Evolutionary conservation across 2,113 vertebrate genomes (phyloP).

Genomic region (Osmerus mordax): DNA sequence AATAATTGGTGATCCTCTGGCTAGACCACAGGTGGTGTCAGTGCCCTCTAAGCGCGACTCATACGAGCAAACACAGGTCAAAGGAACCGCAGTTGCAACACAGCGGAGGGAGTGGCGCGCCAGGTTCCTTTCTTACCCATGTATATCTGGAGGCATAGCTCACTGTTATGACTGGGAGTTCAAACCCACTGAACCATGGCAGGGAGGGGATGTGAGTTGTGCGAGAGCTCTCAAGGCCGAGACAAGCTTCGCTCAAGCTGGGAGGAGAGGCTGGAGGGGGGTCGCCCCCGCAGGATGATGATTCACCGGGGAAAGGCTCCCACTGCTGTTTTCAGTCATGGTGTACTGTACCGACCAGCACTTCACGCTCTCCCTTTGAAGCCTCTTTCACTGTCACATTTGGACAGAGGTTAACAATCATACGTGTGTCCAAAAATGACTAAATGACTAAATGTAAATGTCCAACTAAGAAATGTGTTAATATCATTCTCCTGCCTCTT

Average conservation of each 20-base stretch:
- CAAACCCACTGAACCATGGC: slow-evolving; percentile 49
- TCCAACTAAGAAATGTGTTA: background rate
- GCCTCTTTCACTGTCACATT: slow-evolving; percentile 7
- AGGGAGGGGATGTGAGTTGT: slow-evolving; percentile 33
- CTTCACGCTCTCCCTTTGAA: slow-evolving; percentile 31
- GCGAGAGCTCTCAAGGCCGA: slow-evolving; percentile 37
- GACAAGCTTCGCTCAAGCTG: slow-evolving; percentile 34
- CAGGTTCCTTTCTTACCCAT: slow-evolving; percentile 9
- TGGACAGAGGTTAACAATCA: slow-evolving; percentile 1
- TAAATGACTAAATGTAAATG: no score
- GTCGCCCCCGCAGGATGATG: slow-evolving; percentile 35
- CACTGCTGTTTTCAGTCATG: slow-evolving; percentile 36
- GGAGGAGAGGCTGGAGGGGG: slow-evolving; percentile 9
- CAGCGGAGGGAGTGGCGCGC: slow-evolving; percentile 6
- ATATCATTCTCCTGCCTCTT: background rate
- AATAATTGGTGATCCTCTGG: background rate
- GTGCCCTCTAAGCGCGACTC: no score
- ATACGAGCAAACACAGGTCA: slow-evolving; percentile 24
- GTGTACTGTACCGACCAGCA: slow-evolving; percentile 33
- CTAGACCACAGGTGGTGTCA: no score
- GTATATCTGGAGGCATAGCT: slow-evolving; percentile 45
- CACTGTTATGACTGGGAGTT: slow-evolving; percentile 56
- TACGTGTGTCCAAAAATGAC: background rate
- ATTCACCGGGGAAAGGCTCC: slow-evolving; percentile 51
- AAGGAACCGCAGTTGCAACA: slow-evolving; percentile 31